Evolutionary conservation across 92 coral and sea anemone species (phyloP), one percentile per base, ranked within the genome.

Genomic region (Paramuricea clavata): DNA sequence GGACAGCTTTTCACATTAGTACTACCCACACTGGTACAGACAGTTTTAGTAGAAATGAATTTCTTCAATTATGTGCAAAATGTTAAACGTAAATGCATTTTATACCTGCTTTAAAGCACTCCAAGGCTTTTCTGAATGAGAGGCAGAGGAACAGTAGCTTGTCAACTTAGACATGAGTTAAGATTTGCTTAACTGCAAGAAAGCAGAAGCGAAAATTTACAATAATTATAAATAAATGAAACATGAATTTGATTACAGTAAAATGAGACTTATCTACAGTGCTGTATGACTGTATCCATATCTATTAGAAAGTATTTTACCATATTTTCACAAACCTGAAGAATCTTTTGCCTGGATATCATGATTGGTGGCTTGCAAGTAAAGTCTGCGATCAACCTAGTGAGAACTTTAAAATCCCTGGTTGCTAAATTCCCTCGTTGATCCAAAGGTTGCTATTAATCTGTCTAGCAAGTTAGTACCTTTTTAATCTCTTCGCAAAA

Each of bases 401-500:
- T 61, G 69, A 30, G 69, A 61, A 61, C 34, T 61, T 61, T 61
- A 5, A 61, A 61, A 61, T 25, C 69, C 69, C 12, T 61, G 69
- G 69, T 61, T 61, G 69, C 69, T 61, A 30, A 61, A 61, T 61
- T 61, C 69, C 69, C 69, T 61, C 69, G 16, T 61, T 25, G 69
- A 61, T 30, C 69, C 69, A 61, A 61, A 61, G 69, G 69, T 61
- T 61, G 8, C 4, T 25, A 61, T 61, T 25, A 61, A 61, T n/a
- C n/a, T n/a, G n/a, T n/a, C n/a, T n/a, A n/a, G n/a, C n/a, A n/a
- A n/a, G n/a, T n/a, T n/a, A n/a, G n/a, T 30, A 67, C 74, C 74
- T 67, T 67, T 67, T 30, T 67, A 5, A 67, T 67, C 74, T 67
- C 74, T 67, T 67, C 74, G 44, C 74, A 67, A 67, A 67, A 67